Percentiles rank a stretch among this genome's conserved stretches.
These are phyloP conservation scores for Tachypleus tridentatus DNA, from an alignment of 1,140 invertebrate genomes.

Conservation along the genomic window DNA sequence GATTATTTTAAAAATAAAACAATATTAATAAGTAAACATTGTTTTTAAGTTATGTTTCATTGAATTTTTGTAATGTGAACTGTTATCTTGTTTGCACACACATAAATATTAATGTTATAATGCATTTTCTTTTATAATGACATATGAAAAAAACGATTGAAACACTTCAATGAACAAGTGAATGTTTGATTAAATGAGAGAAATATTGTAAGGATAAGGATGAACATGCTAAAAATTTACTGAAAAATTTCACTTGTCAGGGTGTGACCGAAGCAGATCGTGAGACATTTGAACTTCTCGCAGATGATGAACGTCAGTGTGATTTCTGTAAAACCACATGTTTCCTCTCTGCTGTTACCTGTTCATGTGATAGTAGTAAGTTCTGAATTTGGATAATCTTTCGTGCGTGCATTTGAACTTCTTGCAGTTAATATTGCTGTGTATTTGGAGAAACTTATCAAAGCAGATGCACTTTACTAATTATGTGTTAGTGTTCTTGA, in stretches of 20 bases:
- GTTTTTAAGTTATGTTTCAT: background rate
- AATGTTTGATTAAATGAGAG: background rate
- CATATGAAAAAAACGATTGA: too few relatives aligned
- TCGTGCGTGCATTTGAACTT: too few relatives aligned
- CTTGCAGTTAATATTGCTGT: too few relatives aligned
- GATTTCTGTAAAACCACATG: conserved; percentile 91
- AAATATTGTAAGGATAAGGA: background rate
- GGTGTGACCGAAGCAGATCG: conserved; percentile 78
- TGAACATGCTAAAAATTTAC: background rate
- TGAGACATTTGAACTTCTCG: conserved; percentile 82
- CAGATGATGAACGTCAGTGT: conserved; percentile 91
- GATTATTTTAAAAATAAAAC: background rate
- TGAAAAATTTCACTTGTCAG: background rate
- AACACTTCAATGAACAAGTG: background rate
- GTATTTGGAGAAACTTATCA: too few relatives aligned
- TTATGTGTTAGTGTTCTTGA: too few relatives aligned
- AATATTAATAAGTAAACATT: background rate
- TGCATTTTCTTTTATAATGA: too few relatives aligned
- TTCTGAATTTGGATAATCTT: background rate
- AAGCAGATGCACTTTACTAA: too few relatives aligned
- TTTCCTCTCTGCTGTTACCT: conserved; percentile 88
- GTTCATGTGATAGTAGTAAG: conserved; percentile 52
- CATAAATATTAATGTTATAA: too few relatives aligned
- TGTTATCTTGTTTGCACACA: background rate
- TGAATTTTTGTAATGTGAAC: background rate